phyloP scores from a whole-genome alignment of 1,140 invertebrate species.

The Tribolium madens region DNA sequence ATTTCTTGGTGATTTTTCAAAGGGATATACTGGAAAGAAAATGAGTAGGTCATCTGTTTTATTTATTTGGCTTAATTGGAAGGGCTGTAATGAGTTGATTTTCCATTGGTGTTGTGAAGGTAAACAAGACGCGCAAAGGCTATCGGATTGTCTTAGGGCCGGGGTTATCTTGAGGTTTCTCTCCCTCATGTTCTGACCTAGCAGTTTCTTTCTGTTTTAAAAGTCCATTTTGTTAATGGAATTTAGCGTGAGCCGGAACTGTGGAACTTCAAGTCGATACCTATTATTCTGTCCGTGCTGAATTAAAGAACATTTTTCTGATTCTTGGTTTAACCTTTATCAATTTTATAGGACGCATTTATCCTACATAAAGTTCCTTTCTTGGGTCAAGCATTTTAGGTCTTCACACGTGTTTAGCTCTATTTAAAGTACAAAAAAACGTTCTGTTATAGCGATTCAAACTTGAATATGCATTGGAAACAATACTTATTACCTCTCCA shows the following conservation, averaged over 20 bases:
- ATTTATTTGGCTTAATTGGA: constrained; percentile 38
- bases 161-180: background rate
- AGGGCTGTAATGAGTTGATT: constrained; percentile 31
- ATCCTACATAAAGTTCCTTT: constrained; percentile 29
- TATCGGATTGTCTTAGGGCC: constrained; percentile 18
- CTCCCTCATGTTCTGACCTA: constrained; percentile 28
- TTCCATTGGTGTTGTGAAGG: constrained; percentile 16
- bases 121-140: constrained; percentile 27
- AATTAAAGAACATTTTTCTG: constrained; percentile 56
- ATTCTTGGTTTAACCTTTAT: constrained; percentile 63
- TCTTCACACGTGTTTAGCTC: constrained; percentile 19
- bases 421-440: background rate
- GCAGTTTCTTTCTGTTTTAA: constrained; percentile 51
- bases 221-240: constrained; percentile 59
- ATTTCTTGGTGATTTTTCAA: constrained; percentile 12
- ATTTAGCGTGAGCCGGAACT: constrained; percentile 48
- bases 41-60: background rate
- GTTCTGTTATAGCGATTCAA: background rate
- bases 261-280: constrained; percentile 48
- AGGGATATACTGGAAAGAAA: background rate
- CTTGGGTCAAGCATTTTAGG: background rate
- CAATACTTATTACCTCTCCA: no score
- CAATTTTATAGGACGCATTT: constrained; percentile 41
- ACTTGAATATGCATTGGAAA: no score
- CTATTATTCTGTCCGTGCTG: constrained; percentile 55